Conservation (phyloP, 2,113 vertebrate species). For the Cyanoramphus novaezelandiae region DNA sequence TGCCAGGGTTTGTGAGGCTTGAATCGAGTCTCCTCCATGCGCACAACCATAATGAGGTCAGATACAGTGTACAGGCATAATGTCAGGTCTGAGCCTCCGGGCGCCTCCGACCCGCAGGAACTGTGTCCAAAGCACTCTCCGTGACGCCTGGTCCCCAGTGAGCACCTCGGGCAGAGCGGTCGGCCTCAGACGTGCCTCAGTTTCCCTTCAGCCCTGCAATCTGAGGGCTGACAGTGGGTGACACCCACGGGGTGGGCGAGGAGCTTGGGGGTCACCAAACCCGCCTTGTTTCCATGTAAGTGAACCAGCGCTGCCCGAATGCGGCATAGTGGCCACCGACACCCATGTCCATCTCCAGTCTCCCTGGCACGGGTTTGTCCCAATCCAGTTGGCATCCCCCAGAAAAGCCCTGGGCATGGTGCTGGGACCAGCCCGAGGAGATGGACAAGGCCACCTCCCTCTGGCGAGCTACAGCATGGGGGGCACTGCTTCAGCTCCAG, state of each 20-base stretch:
- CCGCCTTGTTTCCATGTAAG: rapidly evolving
- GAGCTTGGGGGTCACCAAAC: not conserved
- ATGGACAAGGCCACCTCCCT: not conserved
- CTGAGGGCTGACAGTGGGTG: too few species aligned
- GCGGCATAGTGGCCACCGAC: not conserved
- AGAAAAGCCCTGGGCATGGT: not conserved
- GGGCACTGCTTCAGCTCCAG: not conserved
- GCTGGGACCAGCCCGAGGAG: not conserved
- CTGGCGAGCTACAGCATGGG: not conserved
- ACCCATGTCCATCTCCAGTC: rapidly evolving
- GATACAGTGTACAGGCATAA: too few species aligned
- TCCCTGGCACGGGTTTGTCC: not conserved
- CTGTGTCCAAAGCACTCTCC: not conserved
- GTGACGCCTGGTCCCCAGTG: rapidly evolving
- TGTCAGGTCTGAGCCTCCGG: not conserved
- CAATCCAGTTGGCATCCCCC: not conserved
- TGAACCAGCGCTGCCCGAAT: rapidly evolving
- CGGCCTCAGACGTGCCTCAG: not conserved
- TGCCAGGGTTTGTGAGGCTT: too few species aligned
- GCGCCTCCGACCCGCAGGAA: not conserved
- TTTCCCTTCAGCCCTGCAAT: not conserved
- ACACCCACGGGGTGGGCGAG: rapidly evolving
- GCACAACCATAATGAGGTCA: too few species aligned
- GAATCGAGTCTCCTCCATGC: too few species aligned
- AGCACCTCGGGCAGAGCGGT: rapidly evolving